Conservation (phyloP, 64 coral and sea anemone species). For the Montipora capricornis region DNA sequence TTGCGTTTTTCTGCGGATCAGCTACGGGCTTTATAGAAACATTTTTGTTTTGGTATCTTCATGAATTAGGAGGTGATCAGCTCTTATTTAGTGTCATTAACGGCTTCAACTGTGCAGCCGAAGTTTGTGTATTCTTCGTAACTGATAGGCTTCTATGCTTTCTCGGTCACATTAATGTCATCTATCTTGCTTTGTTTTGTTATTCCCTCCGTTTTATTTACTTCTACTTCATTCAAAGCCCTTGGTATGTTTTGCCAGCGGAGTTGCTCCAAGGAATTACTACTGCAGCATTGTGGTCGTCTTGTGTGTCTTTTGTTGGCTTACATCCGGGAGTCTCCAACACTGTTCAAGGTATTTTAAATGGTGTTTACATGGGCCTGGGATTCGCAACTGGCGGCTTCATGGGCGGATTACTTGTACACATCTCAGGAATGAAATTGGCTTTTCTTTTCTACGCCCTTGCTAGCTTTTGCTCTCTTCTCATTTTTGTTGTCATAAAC, state of each 20-base stretch:
- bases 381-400: conserved; percentile 90
- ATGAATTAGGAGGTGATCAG: conserved; percentile 90
- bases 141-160: conserved; percentile 67
- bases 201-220: conserved; percentile 89
- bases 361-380: conserved; percentile 88
- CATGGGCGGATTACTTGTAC: conserved; percentile 78
- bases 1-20: conserved; percentile 92
- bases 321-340: conserved; percentile 87
- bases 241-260: conserved; percentile 91
- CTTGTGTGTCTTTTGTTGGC: conserved; percentile 95
- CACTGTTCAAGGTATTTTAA: conserved; percentile 92
- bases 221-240: conserved; percentile 84
- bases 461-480: conserved; percentile 58
- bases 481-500: conserved; percentile 65
- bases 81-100: conserved; percentile 90
- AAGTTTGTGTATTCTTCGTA: conserved; percentile 86
- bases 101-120: conserved; percentile 81
- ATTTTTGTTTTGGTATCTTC: conserved; percentile 97
- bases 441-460: conserved; percentile 79
- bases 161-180: conserved; percentile 86
- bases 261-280: conserved; percentile 95
- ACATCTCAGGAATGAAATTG: conserved; percentile 65
- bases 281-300: conserved; percentile 96
- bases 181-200: conserved; percentile 84
- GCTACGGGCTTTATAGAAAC: conserved; percentile 98